Conservation (phyloP, 2,888 invertebrate genomes). For the Ophion ventricosus region DNA sequence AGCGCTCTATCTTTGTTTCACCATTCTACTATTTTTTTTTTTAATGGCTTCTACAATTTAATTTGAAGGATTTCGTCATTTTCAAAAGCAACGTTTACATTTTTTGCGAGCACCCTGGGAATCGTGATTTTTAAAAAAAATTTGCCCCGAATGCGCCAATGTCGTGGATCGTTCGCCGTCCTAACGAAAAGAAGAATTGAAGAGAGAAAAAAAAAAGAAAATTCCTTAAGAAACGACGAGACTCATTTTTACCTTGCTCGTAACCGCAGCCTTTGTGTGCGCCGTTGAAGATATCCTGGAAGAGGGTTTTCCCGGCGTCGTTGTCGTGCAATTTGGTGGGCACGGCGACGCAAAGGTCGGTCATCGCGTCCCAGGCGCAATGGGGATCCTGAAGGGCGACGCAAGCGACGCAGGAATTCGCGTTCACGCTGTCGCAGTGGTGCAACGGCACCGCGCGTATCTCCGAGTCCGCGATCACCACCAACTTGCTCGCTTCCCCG, state of each 20-base stretch:
- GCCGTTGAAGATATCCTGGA: constrained; percentile 90
- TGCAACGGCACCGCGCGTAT: constrained; percentile 94
- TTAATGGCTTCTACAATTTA: too few relatives aligned
- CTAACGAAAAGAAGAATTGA: constrained; percentile 10
- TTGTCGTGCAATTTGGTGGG: constrained; percentile 86
- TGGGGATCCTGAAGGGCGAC: constrained; percentile 97
- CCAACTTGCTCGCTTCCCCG: constrained; percentile 90
- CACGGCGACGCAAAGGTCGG: constrained; percentile 85
- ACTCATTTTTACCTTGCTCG: constrained; percentile 76
- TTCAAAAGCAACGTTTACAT: too few relatives aligned
- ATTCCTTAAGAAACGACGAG: not conserved
- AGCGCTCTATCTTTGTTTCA: too few relatives aligned
- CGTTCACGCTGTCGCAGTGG: constrained; percentile 87
- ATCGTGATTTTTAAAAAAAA: not conserved
- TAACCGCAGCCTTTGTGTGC: constrained; percentile 86
- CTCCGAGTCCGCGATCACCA: constrained; percentile 94
- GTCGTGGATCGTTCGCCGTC: constrained; percentile 13
- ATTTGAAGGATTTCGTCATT: too few relatives aligned
- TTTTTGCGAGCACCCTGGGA: too few relatives aligned
- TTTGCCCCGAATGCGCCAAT: constrained; percentile 34
- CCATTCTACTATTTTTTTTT: too few relatives aligned
- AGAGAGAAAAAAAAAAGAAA: constrained; percentile 36
- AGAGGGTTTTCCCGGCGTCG: constrained; percentile 86
- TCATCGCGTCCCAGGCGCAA: constrained; percentile 95
- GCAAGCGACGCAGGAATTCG: constrained; percentile 89